Percentiles rank a stretch among this genome's conserved stretches.
Conservation (phyloP, 2,888 invertebrate species). For the Oligia strigilis region DNA sequence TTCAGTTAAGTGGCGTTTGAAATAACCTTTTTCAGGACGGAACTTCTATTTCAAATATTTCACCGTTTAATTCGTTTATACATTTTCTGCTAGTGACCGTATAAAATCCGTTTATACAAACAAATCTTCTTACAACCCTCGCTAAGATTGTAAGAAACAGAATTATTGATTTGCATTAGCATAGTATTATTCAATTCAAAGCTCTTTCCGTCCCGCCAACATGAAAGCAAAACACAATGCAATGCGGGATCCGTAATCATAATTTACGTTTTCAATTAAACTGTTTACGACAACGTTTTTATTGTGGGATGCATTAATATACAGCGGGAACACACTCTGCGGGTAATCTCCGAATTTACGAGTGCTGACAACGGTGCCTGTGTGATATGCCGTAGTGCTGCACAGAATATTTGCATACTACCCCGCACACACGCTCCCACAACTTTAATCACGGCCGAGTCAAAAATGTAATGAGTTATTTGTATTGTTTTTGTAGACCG, state of each 20-base stretch:
- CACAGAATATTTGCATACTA: constrained; percentile 65
- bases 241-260: constrained; percentile 33
- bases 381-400: constrained; percentile 42
- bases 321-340: constrained; percentile 57
- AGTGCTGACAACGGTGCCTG: constrained; percentile 57
- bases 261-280: constrained; percentile 62
- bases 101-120: constrained; percentile 12
- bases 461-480: constrained; percentile 61
- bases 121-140: constrained; percentile 11
- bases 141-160: constrained; percentile 17
- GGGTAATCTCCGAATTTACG: constrained; percentile 68
- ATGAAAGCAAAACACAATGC: constrained; percentile 22
- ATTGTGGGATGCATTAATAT: constrained; percentile 58
- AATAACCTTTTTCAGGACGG: constrained; percentile 7
- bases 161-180: constrained; percentile 43
- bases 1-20: constrained; percentile 12
- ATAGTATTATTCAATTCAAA: constrained; percentile 28
- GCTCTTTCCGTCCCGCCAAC: constrained; percentile 21
- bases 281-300: constrained; percentile 59
- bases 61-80: constrained; percentile 1
- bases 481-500: constrained; percentile 59
- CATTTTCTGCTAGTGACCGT: constrained; percentile 7
- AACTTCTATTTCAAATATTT: constrained; percentile 11
- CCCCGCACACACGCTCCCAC: constrained; percentile 50
- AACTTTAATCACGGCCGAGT: constrained; percentile 62